Evolutionary conservation across 2,888 invertebrate genomes (phyloP).

Genomic region (Ophion ventricosus): DNA sequence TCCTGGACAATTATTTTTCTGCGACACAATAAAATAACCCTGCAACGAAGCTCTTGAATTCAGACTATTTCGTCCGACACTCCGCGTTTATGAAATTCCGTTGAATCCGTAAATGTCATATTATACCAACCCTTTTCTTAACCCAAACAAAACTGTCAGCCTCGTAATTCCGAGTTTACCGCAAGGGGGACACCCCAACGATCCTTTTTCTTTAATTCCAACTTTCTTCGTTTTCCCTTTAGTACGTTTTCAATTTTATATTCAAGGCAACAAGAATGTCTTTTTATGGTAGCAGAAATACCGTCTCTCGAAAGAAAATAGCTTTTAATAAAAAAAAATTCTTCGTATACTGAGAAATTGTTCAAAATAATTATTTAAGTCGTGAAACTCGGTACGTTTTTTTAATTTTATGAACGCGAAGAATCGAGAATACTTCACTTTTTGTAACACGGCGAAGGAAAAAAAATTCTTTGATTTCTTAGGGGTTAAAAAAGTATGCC

Average conservation of each 20-base stretch:
- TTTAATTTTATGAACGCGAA: slow-evolving; percentile 7
- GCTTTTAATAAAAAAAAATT: too few relatives aligned
- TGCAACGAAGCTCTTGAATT: not conserved
- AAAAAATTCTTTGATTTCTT: slow-evolving; percentile 49
- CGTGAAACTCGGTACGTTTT: not conserved
- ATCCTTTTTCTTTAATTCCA: not conserved
- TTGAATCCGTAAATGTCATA: not conserved
- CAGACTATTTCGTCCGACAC: not conserved
- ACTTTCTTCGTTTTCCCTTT: not conserved
- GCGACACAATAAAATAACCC: not conserved
- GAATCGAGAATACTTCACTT: slow-evolving; percentile 1
- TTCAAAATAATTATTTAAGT: not conserved
- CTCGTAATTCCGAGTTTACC: too few relatives aligned
- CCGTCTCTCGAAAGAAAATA: not conserved
- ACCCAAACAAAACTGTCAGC: not conserved
- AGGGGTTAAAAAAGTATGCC: slow-evolving; percentile 44
- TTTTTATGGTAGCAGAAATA: not conserved
- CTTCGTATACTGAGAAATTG: not conserved
- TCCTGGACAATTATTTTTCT: slow-evolving; percentile 28
- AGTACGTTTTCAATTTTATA: not conserved
- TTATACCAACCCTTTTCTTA: not conserved
- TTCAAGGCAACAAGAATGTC: not conserved
- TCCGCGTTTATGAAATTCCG: not conserved
- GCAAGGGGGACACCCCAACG: too few relatives aligned
- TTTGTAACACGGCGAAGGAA: slow-evolving; percentile 1